Evolutionary conservation across 2,888 invertebrate genomes (phyloP).

Genomic region (Steinernema carpocapsae): DNA sequence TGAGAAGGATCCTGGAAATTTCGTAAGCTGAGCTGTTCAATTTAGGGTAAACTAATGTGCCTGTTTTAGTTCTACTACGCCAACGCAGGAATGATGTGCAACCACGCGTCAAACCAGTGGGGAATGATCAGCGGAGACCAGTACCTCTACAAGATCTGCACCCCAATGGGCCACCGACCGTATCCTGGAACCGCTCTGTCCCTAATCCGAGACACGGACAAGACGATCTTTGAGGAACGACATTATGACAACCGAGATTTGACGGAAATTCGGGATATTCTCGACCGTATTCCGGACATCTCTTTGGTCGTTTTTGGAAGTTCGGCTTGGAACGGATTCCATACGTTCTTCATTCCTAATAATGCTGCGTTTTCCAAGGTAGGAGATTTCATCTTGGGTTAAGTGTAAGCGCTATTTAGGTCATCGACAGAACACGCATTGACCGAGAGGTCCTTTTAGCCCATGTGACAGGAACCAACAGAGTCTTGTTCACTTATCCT

Average conservation of each 20-base stretch:
- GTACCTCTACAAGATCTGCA: conserved; percentile 67
- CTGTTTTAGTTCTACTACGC: conserved; percentile 65
- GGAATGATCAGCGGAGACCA: conserved; percentile 68
- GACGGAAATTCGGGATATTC: conserved; percentile 67
- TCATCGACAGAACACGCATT: conserved; percentile 65
- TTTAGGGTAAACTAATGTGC: not conserved
- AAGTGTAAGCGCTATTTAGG: conserved; percentile 40
- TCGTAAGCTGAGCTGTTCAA: conserved; percentile 55
- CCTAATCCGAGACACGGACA: conserved; percentile 65
- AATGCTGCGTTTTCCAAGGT: conserved; percentile 68
- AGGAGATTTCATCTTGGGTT: not conserved
- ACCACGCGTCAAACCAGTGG: conserved; percentile 68
- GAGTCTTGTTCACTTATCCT: conserved; percentile 68
- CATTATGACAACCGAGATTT: conserved; percentile 68
- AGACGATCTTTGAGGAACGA: conserved; percentile 62
- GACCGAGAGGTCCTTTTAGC: conserved; percentile 68
- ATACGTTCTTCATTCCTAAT: conserved; percentile 69
- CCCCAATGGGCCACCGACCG: conserved; percentile 67
- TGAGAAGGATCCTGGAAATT: conserved; percentile 69
- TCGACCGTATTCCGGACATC: conserved; percentile 67
- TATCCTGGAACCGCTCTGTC: conserved; percentile 65
- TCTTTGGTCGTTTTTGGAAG: conserved; percentile 66
- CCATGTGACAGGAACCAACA: conserved; percentile 67
- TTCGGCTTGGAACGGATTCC: conserved; percentile 66
- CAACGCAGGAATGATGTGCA: conserved; percentile 67